phyloP scores from a whole-genome alignment of 37 sponge, comb jelly and placozoan species.

The Spongilla lacustris region DNA sequence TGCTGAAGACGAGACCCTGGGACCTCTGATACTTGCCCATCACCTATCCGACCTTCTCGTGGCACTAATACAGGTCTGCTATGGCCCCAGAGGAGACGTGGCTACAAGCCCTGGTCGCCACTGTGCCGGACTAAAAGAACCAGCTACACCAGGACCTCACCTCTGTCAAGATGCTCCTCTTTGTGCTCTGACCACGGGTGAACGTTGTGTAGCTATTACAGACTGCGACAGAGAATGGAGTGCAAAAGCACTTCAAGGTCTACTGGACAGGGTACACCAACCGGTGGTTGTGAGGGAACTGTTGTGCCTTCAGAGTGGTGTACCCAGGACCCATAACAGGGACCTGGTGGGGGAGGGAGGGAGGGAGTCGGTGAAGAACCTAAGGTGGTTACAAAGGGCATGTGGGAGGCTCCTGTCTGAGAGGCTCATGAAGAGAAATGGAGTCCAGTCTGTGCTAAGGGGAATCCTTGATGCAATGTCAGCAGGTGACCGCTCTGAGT shows the following conservation, averaged over 20 bases:
- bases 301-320: constrained; percentile 32
- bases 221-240: constrained; percentile 17
- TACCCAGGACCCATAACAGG: neutral
- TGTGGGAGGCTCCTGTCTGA: constrained; percentile 81
- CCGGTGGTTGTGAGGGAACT: constrained; percentile 58
- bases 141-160: too few relatives aligned
- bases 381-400: constrained; percentile 58
- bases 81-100: constrained; percentile 11
- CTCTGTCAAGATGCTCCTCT: too few relatives aligned
- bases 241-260: constrained; percentile 8
- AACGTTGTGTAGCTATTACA: neutral
- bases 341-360: neutral
- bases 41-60: constrained; percentile 60
- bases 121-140: too few relatives aligned
- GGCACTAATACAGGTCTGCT: constrained; percentile 51
- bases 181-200: neutral
- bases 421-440: constrained; percentile 66
- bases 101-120: too few relatives aligned
- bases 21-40: constrained; percentile 18
- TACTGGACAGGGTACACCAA: constrained; percentile 34
- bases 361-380: neutral
- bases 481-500: constrained; percentile 17
- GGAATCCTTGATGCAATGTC: constrained; percentile 54
- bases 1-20: constrained; percentile 6
- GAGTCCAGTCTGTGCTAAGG: constrained; percentile 53